A percentile compares a stretch with the other conserved stretches of the same genome.
These are phyloP conservation scores for Pipa parva DNA, from an alignment of 2,113 vertebrate genomes.

Conservation along the genomic window DNA sequence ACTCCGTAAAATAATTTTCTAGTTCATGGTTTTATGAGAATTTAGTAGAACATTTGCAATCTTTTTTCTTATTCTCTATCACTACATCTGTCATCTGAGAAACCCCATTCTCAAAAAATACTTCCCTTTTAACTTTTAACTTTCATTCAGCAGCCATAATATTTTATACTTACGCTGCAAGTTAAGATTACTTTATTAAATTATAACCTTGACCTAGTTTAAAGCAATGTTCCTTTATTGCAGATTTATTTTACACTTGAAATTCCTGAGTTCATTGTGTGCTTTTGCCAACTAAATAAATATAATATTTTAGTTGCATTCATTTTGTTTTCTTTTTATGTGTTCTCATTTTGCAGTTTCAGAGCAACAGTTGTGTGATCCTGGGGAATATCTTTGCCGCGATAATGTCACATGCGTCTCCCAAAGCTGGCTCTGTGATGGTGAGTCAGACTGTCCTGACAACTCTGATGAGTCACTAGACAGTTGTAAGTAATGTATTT, in stretches of 20 bases:
- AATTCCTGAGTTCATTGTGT: conserved; percentile 34
- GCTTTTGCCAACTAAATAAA: not conserved
- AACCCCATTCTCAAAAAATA: conserved; percentile 27
- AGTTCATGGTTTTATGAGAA: conserved; percentile 31
- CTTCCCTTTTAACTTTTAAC: conserved; percentile 20
- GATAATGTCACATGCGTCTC: conserved; percentile 78
- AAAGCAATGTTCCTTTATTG: not conserved
- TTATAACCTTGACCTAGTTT: conserved; percentile 33
- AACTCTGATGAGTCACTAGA: conserved; percentile 80
- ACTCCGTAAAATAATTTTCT: conserved; percentile 40
- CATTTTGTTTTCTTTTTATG: not conserved
- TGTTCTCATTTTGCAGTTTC: conserved; percentile 58
- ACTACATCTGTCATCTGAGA: conserved; percentile 30
- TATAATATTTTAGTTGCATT: not conserved
- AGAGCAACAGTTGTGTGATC: conserved; percentile 79
- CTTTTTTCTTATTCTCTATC: conserved; percentile 25
- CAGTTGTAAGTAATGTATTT: conserved; percentile 74
- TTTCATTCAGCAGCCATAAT: not conserved
- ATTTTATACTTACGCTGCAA: conserved; percentile 14
- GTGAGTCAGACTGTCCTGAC: conserved; percentile 87
- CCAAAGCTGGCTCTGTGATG: conserved; percentile 89
- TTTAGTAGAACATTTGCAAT: conserved; percentile 39
- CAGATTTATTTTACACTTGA: conserved; percentile 5
- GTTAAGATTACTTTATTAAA: conserved; percentile 35
- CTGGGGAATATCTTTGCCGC: conserved; percentile 86